Conservation (phyloP, 2,797 vertebrate genomes). For the Sebastes matsubarae region DNA sequence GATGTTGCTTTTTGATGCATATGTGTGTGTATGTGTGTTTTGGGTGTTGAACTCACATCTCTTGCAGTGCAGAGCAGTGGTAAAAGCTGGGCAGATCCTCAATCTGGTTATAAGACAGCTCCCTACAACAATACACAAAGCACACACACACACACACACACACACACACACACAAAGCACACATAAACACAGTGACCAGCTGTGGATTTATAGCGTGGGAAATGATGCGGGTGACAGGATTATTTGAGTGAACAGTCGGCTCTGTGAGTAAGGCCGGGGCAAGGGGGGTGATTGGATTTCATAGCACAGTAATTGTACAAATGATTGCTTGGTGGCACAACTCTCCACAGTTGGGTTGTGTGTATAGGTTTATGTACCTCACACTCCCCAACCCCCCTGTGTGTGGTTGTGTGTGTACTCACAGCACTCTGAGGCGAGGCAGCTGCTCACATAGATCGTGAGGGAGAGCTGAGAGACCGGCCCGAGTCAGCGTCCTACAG, state of each 20-base stretch:
- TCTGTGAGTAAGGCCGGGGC: constrained; percentile 26
- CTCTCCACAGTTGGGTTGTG: constrained; percentile 45
- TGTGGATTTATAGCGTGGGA: constrained; percentile 67
- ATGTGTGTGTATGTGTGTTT: background rate
- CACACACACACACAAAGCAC: background rate
- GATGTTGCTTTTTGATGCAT: background rate
- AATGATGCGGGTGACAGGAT: constrained; percentile 57
- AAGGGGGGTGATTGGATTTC: constrained; percentile 58
- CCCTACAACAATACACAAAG: constrained; percentile 80
- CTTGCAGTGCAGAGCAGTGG: constrained; percentile 89
- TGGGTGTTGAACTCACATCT: constrained; percentile 87
- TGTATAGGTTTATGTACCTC: constrained; percentile 51
- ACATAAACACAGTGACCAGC: constrained; percentile 66
- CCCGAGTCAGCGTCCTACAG: constrained; percentile 90
- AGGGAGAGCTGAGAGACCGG: constrained; percentile 90
- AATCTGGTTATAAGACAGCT: constrained; percentile 93
- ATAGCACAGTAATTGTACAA: constrained; percentile 41
- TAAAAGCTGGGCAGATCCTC: constrained; percentile 92
- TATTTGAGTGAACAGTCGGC: constrained; percentile 37
- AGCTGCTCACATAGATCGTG: constrained; percentile 92
- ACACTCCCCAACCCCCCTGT: background rate
- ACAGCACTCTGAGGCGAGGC: constrained; percentile 91
- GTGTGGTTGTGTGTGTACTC: constrained; percentile 75
- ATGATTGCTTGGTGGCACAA: constrained; percentile 39
- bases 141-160: constrained; percentile 2